phyloP scores from a whole-genome alignment of 1,140 invertebrate genomes.

The Drosophila seguyi region DNA sequence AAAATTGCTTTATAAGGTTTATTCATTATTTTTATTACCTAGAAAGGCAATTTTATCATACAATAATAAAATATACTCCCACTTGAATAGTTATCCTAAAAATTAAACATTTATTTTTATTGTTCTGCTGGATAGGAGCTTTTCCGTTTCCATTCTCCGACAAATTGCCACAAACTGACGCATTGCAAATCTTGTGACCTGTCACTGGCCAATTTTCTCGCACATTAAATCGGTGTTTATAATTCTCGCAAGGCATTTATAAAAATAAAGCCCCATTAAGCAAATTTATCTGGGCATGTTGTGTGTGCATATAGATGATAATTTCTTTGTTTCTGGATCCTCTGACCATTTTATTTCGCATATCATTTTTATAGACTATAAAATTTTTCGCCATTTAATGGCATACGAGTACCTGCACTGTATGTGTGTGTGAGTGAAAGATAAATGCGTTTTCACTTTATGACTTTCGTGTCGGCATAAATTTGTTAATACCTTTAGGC shows the following conservation, averaged over 20 bases:
- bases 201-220: constrained; percentile 48
- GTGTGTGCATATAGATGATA: constrained; percentile 31
- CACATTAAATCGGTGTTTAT: constrained; percentile 56
- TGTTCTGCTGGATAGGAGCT: not conserved
- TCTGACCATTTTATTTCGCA: constrained; percentile 58
- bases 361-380: constrained; percentile 73
- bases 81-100: not conserved
- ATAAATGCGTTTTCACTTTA: constrained; percentile 84
- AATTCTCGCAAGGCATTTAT: constrained; percentile 45
- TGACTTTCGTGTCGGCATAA: constrained; percentile 84
- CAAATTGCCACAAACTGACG: constrained; percentile 22
- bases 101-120: not conserved
- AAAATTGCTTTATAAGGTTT: not conserved
- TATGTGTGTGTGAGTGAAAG: constrained; percentile 58
- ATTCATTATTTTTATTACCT: not conserved
- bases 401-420: constrained; percentile 1
- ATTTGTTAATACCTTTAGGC: constrained; percentile 85
- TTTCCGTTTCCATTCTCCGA: not conserved
- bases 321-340: constrained; percentile 65
- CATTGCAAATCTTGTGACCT: constrained; percentile 35
- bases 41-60: not conserved
- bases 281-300: constrained; percentile 24
- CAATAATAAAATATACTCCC: not conserved
- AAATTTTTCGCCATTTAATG: constrained; percentile 76
- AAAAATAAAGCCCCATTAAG: constrained; percentile 39